A percentile compares a stretch with the other conserved stretches of the same genome.
Conservation (phyloP, 2,888 invertebrate genomes). For the Epinotia brunnichana region DNA sequence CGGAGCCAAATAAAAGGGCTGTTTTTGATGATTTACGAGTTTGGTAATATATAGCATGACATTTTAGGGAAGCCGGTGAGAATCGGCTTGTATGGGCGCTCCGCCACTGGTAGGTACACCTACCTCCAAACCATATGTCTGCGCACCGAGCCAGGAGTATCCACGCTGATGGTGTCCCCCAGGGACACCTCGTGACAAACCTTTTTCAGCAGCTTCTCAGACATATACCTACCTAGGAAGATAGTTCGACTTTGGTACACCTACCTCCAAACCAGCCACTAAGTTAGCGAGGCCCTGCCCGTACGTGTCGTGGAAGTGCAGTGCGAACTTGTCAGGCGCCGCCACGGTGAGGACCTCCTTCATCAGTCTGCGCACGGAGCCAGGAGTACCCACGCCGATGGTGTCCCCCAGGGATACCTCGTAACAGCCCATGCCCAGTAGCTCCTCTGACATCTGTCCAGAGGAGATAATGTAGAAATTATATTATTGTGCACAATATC, state of each 20-base stretch:
- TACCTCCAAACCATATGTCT: no score
- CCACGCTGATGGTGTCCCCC: constrained; percentile 99
- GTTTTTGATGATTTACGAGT: no score
- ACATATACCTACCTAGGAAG: constrained; percentile 56
- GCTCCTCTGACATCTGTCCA: constrained; percentile 82
- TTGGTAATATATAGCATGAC: no score
- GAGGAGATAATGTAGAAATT: not conserved
- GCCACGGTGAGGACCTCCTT: constrained; percentile 87
- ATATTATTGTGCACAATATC: no score
- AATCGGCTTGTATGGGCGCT: no score
- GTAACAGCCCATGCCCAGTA: constrained; percentile 95
- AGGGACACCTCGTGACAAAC: constrained; percentile 98
- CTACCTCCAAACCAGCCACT: constrained; percentile 92
- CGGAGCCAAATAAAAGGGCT: no score
- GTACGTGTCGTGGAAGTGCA: constrained; percentile 99
- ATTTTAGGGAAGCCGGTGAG: no score
- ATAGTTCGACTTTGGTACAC: not conserved
- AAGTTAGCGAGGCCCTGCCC: constrained; percentile 98
- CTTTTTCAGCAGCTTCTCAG: constrained; percentile 88
- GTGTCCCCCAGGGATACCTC: constrained; percentile 99
- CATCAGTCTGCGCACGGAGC: constrained; percentile 89
- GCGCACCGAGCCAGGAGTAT: constrained; percentile 92
- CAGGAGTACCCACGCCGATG: constrained; percentile 96
- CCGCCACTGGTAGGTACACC: no score
- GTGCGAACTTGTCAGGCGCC: constrained; percentile 88